Evolutionary conservation across 2,113 vertebrate genomes (phyloP).

Genomic region (Cranoglanis bouderius): DNA sequence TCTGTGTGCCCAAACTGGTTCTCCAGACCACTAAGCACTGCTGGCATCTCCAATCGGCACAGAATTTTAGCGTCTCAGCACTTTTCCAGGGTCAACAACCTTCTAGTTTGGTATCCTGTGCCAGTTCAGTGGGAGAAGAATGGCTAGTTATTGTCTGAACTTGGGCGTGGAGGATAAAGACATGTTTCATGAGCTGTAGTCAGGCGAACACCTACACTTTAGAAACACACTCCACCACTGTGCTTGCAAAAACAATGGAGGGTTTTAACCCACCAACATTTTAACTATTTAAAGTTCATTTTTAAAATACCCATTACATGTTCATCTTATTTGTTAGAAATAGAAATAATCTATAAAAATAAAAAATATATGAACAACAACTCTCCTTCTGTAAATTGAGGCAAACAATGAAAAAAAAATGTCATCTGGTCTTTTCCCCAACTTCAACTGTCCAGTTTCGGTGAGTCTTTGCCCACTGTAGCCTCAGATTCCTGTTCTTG

Average conservation of each 20-base stretch:
- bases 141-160: slow-evolving; percentile 15
- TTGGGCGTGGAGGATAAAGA: slow-evolving; percentile 47
- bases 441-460: background rate
- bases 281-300: background rate
- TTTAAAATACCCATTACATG: background rate
- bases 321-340: background rate
- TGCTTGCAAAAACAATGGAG: slow-evolving; percentile 37
- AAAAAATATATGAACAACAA: background rate
- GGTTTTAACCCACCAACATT: slow-evolving; percentile 30
- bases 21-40: slow-evolving; percentile 35
- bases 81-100: slow-evolving; percentile 28
- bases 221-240: slow-evolving; percentile 31
- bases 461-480: background rate
- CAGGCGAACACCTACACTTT: slow-evolving; percentile 48
- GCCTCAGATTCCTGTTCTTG: background rate
- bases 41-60: background rate
- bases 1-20: slow-evolving; percentile 17
- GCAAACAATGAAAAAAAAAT: background rate
- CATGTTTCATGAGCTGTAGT: slow-evolving; percentile 45
- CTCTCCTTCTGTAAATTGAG: background rate
- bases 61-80: slow-evolving; percentile 14
- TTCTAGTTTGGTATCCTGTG: slow-evolving; percentile 15
- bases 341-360: background rate
- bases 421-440: background rate
- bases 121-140: slow-evolving; percentile 35